Conservation (phyloP, 2,888 invertebrate genomes). For the Drosophila subquinaria region DNA sequence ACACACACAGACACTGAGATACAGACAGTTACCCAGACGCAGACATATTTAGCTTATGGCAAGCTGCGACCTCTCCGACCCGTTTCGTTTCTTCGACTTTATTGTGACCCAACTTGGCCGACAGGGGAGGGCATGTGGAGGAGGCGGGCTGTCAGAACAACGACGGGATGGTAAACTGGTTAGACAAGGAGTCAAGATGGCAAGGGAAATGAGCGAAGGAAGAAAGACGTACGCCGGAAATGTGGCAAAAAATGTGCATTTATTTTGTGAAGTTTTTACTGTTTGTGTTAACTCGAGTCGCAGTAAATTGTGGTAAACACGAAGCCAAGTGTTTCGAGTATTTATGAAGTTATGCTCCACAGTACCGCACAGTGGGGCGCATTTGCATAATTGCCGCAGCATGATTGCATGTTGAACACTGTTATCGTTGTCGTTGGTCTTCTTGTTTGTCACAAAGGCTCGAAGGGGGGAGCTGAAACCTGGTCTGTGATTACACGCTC, state of each 20-base stretch:
- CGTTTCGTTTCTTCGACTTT: conserved; percentile 61
- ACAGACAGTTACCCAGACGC: conserved; percentile 48
- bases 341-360: conserved; percentile 75
- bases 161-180: conserved; percentile 41
- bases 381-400: conserved; percentile 76
- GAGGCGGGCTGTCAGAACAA: conserved; percentile 39
- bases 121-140: not conserved
- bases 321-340: conserved; percentile 76
- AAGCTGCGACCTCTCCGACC: conserved; percentile 69
- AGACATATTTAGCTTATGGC: conserved; percentile 79
- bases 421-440: conserved; percentile 4
- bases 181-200: conserved; percentile 3
- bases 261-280: conserved; percentile 61
- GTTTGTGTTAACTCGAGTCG: conserved; percentile 72
- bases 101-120: conserved; percentile 59
- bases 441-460: not conserved
- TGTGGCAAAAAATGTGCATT: conserved; percentile 79
- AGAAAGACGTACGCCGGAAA: conserved; percentile 56
- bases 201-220: conserved; percentile 1
- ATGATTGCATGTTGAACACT: conserved; percentile 55
- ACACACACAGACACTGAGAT: conserved; percentile 17
- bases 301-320: conserved; percentile 80
- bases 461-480: not conserved
- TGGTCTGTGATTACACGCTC: conserved; percentile 1
- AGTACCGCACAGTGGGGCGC: conserved; percentile 73